Base-by-base conservation (phyloP, 2,113 vertebrate genomes). In the Apaloderma vittatum region DNA sequence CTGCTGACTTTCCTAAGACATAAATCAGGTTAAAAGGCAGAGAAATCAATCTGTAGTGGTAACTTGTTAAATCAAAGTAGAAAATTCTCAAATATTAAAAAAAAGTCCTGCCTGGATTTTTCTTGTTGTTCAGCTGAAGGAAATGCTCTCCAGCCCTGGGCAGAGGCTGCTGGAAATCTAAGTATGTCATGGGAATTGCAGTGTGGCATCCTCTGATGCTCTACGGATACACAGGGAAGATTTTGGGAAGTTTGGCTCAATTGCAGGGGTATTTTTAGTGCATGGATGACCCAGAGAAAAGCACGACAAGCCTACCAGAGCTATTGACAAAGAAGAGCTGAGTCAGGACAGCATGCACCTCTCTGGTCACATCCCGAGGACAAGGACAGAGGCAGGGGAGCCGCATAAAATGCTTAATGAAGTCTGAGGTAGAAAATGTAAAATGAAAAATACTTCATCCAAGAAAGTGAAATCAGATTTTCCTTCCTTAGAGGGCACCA, bases 181-280 rank as follows among this genome's bases (percentile, higher is more conserved):
- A 5, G 45, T 1, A 1, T n/a, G 43, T 8, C 1, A 0, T 4
- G 27, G 51, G 70, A 30, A 24, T 27, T 12, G 30, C 51, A 9
- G 6, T 5, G 3, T 21, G 8, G 34, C 2, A 36, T 5, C 20
- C 3, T 5, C 46, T 36, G 81, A 9, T 22, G 46, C 17, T n/a
- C 59, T 58, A 2, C 3, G 0, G 8, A 7, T 0, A 1, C 49
- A 19, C 19, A 12, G 71, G 19, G 46, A 45, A 29, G 0, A 1
- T 55, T 9, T 9, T 27, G 45, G 46, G 71, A 18, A 5, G 24
- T 19, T 0, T 10, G 37, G 22, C 27, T 83, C 8, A 1, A 0
- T 1, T 5, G 43, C 15, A 23, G 63, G 61, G n/a, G 19, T 13
- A 3, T 19, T 68, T 83, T 11, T 32, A 49, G 71, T 2, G 48